Base-by-base conservation (phyloP, 1,140 invertebrate genomes). In the Tribolium madens region DNA sequence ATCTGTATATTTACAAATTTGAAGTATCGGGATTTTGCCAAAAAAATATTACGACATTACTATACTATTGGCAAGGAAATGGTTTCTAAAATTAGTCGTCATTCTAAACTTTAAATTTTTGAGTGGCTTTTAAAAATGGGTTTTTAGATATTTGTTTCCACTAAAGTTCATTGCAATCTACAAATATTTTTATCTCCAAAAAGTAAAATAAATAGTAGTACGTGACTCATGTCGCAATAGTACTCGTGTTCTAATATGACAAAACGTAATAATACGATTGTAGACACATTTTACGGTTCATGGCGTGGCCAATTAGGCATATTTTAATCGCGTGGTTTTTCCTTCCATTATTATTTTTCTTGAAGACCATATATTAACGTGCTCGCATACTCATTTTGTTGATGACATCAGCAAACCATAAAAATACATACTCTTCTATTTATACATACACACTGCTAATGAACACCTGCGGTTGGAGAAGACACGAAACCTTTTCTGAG, bases 21-120 rank as follows among this genome's bases (percentile, higher is more conserved):
- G 26, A 31, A 33, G 26, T 33, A 64, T 64, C 26, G 31, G 31
- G 31, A 26, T 33, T 64, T 33, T 64, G 57, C 57, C 57, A 64
- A 64, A 64, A 64, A 64, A 64, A 64, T 57, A 57, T 57, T 57
- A 57, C 21, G 57, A 64, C 57, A 64, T 33, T 64, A 64, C 57
- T 64, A 64, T 78, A 78, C 70, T 75, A 78, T 60, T 78, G 76
- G 76, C 76, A 78, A 75, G 52, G 72, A 48, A 47, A 70, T 70
- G 57, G 71, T 52, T 4, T 73, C 71, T 71, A 78, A 78, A 78
- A 75, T 78, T 75, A 74, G 70, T 13, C 60, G 53, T 71, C 73
- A 78, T 75, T 75, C 76, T 77, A 73, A 64, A 64, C 31, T 64
- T 64, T 18, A 33, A 3, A 42, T 64, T n/a, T 33, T 12, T 14